Evolutionary conservation across 2,113 vertebrate species (phyloP).

Genomic region (Corythaixoides concolor): DNA sequence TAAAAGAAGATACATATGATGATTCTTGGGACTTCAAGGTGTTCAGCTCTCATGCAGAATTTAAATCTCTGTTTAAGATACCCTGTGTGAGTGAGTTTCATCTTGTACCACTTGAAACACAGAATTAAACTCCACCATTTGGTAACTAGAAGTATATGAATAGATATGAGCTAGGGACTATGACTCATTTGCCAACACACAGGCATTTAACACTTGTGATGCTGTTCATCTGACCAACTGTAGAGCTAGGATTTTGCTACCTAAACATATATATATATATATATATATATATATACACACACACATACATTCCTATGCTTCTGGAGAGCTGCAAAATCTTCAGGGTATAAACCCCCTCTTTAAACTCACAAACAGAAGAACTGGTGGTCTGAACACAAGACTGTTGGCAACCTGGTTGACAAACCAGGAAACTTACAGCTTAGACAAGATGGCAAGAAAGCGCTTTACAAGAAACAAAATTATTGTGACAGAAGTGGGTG

Average conservation of each 20-base stretch:
- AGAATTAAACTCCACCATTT: background rate
- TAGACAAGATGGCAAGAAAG: background rate
- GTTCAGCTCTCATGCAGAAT: background rate
- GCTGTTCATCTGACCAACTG: background rate
- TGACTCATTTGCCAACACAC: background rate
- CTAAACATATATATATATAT: too few species aligned
- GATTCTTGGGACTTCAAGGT: background rate
- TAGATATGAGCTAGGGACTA: accelerated
- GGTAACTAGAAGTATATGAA: background rate
- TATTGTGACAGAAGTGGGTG: background rate
- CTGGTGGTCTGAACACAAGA: background rate
- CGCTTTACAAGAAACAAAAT: background rate
- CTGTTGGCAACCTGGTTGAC: background rate
- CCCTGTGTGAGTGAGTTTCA: background rate
- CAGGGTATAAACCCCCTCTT: background rate
- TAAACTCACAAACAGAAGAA: background rate
- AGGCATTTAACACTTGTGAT: background rate
- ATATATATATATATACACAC: too few species aligned
- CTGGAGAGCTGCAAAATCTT: background rate
- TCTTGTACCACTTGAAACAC: background rate
- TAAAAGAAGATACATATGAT: background rate
- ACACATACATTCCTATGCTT: background rate
- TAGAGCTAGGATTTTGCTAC: background rate
- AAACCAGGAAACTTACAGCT: background rate
- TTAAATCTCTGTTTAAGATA: background rate